Evolutionary conservation across 1,140 invertebrate species (phyloP).

Genomic region (Pseudomyrmex concolor): DNA sequence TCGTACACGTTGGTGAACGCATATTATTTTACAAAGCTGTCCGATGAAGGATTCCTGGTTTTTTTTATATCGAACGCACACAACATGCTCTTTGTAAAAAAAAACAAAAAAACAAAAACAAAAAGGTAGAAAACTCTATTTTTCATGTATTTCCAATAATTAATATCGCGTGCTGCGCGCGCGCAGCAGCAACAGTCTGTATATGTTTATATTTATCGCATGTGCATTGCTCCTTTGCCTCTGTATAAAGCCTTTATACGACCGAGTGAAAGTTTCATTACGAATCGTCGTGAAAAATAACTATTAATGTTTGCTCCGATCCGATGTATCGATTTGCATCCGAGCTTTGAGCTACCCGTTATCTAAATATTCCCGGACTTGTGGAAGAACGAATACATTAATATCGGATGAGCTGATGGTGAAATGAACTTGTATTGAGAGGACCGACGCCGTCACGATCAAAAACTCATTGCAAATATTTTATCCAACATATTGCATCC

Average conservation of each 20-base stretch:
- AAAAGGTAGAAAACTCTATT: slow-evolving; percentile 16
- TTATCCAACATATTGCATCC: slow-evolving; percentile 62
- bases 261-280: slow-evolving; percentile 65
- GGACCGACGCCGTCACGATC: slow-evolving; percentile 62
- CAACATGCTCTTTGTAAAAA: too few relatives aligned
- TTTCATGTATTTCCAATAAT: slow-evolving; percentile 41
- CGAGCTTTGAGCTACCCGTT: slow-evolving; percentile 61
- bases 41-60: slow-evolving; percentile 11
- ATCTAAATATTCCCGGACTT: slow-evolving; percentile 63
- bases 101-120: too few relatives aligned
- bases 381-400: slow-evolving; percentile 69
- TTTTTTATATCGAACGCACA: not conserved
- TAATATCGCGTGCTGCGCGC: slow-evolving; percentile 16
- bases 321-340: slow-evolving; percentile 70
- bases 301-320: slow-evolving; percentile 57
- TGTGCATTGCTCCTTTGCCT: not conserved
- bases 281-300: slow-evolving; percentile 65
- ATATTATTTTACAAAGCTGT: slow-evolving; percentile 43
- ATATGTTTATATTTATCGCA: slow-evolving; percentile 21
- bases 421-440: slow-evolving; percentile 66
- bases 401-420: slow-evolving; percentile 65
- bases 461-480: slow-evolving; percentile 66
- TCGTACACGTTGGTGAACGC: not conserved
- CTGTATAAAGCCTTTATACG: slow-evolving; percentile 48
- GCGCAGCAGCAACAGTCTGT: not conserved